These are phyloP conservation scores for Troides aeacus DNA, from an alignment of 2,888 invertebrate species.

Conservation along the genomic window DNA sequence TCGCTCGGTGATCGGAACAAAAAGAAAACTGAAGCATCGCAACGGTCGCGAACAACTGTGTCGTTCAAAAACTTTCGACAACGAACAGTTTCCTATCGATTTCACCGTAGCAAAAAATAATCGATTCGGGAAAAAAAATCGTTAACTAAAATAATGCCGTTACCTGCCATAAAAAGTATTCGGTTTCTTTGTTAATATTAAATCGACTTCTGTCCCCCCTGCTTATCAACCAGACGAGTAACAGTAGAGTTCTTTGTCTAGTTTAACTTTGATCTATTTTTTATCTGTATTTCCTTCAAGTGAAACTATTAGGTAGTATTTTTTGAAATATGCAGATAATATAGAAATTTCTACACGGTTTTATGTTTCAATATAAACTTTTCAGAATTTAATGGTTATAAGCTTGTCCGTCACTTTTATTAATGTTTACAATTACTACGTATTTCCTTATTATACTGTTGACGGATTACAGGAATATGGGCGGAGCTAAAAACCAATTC, in stretches of 20 bases:
- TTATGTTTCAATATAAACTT: no score
- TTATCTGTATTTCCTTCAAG: background rate
- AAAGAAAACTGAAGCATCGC: constrained; percentile 26
- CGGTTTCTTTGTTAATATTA: background rate
- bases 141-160: constrained; percentile 27
- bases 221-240: constrained; percentile 7
- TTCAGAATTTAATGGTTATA: no score
- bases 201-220: background rate
- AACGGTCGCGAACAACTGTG: constrained; percentile 42
- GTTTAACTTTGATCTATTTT: background rate
- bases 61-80: constrained; percentile 40
- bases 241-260: constrained; percentile 2
- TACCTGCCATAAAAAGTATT: constrained; percentile 10
- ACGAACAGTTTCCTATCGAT: constrained; percentile 41
- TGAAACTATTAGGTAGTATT: background rate
- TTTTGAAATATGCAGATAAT: background rate
- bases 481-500: background rate
- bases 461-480: background rate
- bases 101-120: constrained; percentile 54
- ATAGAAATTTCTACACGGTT: no score
- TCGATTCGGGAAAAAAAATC: constrained; percentile 39
- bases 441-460: no score
- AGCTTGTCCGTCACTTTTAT: no score
- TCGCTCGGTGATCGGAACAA: constrained; percentile 13
- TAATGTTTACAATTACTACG: no score